Conservation (phyloP, 2,113 vertebrate genomes). For the Proterorhinus semilunaris region DNA sequence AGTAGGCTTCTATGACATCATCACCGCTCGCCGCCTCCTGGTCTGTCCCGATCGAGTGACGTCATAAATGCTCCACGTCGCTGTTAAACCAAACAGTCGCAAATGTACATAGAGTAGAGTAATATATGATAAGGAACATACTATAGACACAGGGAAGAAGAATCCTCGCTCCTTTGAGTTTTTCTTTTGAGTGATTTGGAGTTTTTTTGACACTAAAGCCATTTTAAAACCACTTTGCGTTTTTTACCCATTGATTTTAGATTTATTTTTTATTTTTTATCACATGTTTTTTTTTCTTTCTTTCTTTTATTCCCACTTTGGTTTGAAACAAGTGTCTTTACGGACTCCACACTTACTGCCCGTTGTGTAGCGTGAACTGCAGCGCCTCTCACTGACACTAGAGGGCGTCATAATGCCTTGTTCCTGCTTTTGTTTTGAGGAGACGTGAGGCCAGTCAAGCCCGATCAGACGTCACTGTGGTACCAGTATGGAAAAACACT, state of each 20-base stretch:
- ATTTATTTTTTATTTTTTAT: slow-evolving; percentile 48
- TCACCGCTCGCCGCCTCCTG: slow-evolving; percentile 30
- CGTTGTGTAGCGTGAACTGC: slow-evolving; percentile 22
- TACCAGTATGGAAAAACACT: slow-evolving; percentile 9
- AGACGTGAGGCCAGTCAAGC: slow-evolving; percentile 3
- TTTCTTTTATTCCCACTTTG: slow-evolving; percentile 16
- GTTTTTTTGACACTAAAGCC: slow-evolving; percentile 65
- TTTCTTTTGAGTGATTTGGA: slow-evolving; percentile 56
- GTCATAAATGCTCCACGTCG: slow-evolving; percentile 34
- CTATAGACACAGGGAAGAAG: slow-evolving; percentile 58
- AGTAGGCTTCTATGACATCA: slow-evolving; percentile 36
- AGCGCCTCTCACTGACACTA: neutral
- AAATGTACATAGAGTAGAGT: slow-evolving; percentile 81
- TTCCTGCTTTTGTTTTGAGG: slow-evolving; percentile 14
- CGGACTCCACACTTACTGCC: slow-evolving; percentile 33
- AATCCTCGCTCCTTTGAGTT: slow-evolving; percentile 33
- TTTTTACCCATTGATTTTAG: slow-evolving; percentile 57
- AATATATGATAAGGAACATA: slow-evolving; percentile 79
- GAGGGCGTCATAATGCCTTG: slow-evolving; percentile 40
- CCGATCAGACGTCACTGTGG: slow-evolving; percentile 45
- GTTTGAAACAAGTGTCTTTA: slow-evolving; percentile 31
- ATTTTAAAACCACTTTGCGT: slow-evolving; percentile 66
- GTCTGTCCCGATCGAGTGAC: slow-evolving; percentile 27
- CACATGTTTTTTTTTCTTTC: slow-evolving; percentile 13
- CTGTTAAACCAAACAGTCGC: slow-evolving; percentile 59